Base-by-base conservation (phyloP, 2,888 invertebrate species). In the Aricia artaxerxes region DNA sequence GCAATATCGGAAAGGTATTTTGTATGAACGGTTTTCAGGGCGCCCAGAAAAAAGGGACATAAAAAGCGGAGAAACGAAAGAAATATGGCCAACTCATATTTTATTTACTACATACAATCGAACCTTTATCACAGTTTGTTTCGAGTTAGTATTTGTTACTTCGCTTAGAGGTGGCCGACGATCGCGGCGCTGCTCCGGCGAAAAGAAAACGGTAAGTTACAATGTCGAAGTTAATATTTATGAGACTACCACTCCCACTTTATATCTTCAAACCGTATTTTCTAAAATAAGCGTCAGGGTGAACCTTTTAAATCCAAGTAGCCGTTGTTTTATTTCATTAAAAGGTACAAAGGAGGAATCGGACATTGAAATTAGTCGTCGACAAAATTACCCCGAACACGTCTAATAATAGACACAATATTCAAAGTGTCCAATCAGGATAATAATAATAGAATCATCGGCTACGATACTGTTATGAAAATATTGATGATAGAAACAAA, bases 51-150 rank as follows among this genome's bases (percentile, higher is more conserved):
- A 92, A 92, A 90, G 87, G 92, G 90, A 87, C 90, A 90, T 93
- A 93, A 94, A 92, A 92, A 86, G 88, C 85, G 88, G 91, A 92
- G 91, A 92, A 92, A 91, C 91, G 91, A 92, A 93, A 91, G 92
- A 93, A 93, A 92, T 92, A 94, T 92, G 92, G 90, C 88, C 91
- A 91, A 92, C 92, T 92, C 92, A 94, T 94, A 94, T 94, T 93
- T 94, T 94, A 94, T 94, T 94, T 94, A 94, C 94, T 93, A 91
- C 91, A 92, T 91, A 93, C 94, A 94, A 94, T 94, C 89, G 93
- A 91, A 90, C 93, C 92, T 94, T 92, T 93, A 94, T 93, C 93
- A 91, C 91, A 87, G 91, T 90, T 90, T 91, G 92, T 92, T 91
- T 92, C 88, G 88, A 89, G 90, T 92, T 90, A 90, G 88, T 90